Evolutionary conservation across 2,888 invertebrate genomes (phyloP), one percentile per base, ranked within the genome.

Genomic region (Euplagia quadripunctaria): DNA sequence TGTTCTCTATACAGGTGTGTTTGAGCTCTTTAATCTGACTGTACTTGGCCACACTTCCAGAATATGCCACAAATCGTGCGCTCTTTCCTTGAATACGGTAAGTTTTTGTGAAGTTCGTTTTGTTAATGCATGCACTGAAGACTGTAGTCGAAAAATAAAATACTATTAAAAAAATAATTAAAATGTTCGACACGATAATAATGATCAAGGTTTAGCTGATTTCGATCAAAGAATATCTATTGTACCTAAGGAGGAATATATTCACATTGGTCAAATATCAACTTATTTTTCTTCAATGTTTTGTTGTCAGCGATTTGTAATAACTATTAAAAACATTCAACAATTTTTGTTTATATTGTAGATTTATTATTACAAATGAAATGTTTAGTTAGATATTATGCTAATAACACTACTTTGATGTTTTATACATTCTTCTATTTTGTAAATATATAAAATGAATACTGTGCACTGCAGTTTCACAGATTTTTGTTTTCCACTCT

Each of bases 1-100:
- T 91, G 82, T 94, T 94, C 92, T 92, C 83, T 84, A 90, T 84
- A 79, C 93, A 94, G 94, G 91, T 91, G 79, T 82, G 79, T 82
- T 87, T 85, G 88, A 87, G 87, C 87, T 88, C 86, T 89, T 87
- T 88, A 85, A 84, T 87, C 80, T 86, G 86, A 85, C 75, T 80
- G 80, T 82, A 85, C 87, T 88, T 90, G 92, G 90, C 90, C 88
- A 89, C 91, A 92, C 86, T 91, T 89, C 92, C 88, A 85, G 90
- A 86, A 73, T 83, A 77, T 81, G 70, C 73, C 69, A 67, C 68
- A 67, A 72, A 76, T 74, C 14, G 71, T 75, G 11, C 46, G 69
- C 77, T 73, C 66, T 79, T 42, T 63, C 55, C 58, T 64, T 67
- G 43, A 65, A 70, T 61, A 69, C 64, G 86, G 89, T 89, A 85